Evolutionary conservation across 2,797 vertebrate species (phyloP).

Genomic region (Myotis pilosus): DNA sequence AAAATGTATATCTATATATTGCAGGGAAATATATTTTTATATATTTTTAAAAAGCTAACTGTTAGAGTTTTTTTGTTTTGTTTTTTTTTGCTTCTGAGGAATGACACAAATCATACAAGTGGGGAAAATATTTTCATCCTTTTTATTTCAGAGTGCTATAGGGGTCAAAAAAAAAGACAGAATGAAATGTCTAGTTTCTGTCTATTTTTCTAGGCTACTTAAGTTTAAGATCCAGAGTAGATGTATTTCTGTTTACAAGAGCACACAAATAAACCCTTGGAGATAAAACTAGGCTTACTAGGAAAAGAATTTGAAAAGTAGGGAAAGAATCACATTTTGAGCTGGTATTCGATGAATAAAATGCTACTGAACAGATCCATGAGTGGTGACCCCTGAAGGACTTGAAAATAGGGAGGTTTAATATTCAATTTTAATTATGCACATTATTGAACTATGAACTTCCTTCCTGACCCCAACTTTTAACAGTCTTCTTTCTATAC

Average conservation of each 20-base stretch:
- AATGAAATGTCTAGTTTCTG: neutral
- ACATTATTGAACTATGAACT: neutral
- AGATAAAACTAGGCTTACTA: neutral
- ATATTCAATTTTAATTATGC: neutral
- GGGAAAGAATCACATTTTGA: neutral
- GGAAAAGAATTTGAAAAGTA: neutral
- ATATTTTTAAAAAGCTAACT: conserved; percentile 6
- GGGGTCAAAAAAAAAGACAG: neutral
- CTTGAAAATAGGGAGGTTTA: neutral
- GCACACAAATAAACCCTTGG: neutral
- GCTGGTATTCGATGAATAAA: neutral
- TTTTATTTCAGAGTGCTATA: neutral
- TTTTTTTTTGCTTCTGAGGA: neutral
- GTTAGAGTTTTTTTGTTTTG: neutral
- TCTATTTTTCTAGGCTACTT: neutral
- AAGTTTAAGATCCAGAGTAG: neutral
- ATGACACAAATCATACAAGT: neutral
- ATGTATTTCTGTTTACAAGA: neutral
- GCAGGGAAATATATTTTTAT: neutral
- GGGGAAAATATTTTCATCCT: neutral
- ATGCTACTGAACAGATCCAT: neutral
- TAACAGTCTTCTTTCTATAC: neutral
- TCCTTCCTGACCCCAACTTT: neutral
- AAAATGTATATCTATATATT: neutral
- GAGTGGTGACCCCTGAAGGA: neutral